Base-by-base conservation (phyloP, 2,113 vertebrate genomes). In the Lepisosteus osseus region DNA sequence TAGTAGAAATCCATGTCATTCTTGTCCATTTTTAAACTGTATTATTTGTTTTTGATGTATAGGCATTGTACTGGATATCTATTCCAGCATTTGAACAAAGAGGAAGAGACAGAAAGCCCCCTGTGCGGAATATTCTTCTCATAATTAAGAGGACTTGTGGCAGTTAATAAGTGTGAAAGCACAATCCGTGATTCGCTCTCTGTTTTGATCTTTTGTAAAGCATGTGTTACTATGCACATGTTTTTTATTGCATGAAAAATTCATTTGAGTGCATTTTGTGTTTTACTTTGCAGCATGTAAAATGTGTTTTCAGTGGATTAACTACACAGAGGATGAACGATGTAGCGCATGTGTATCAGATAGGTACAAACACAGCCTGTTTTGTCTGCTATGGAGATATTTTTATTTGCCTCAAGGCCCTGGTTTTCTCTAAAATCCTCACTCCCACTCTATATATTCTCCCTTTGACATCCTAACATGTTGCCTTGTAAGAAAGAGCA, bases 181-280 rank as follows among this genome's bases (percentile, higher is more conserved):
- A 47, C 71, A 70, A 69, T 67, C 69, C 76, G 57, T 59, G 44
- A 59, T 54, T 29, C 12, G 11, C 63, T 72, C 56, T n/a, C 56
- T 61, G 69, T 15, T 76, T 70, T 71, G 78, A 76, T 74, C 69
- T 68, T 61, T 42, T 56, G 68, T 68, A 67, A 71, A 69, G 43
- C 63, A 57, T n/a, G 55, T 68, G 72, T 77, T 69, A 14, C 41
- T 47, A 44, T 42, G 56, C 72, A 72, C 59, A 70, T 66, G 70
- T 72, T 66, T 75, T 69, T 67, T 71, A 66, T 67, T 41, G 74
- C 76, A 65, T 74, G 76, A 78, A 80, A 77, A 75, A 80, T 78
- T 71, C 59, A 80, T 82, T 79, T 70, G 63, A 76, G 76, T 68
- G 75, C 73, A 75, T 82, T 77, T 77, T 65, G 68, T 71, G 71